These are phyloP conservation scores for Caenorhabditis wallacei DNA, from an alignment of 2,888 invertebrate species.

Conservation along the genomic window DNA sequence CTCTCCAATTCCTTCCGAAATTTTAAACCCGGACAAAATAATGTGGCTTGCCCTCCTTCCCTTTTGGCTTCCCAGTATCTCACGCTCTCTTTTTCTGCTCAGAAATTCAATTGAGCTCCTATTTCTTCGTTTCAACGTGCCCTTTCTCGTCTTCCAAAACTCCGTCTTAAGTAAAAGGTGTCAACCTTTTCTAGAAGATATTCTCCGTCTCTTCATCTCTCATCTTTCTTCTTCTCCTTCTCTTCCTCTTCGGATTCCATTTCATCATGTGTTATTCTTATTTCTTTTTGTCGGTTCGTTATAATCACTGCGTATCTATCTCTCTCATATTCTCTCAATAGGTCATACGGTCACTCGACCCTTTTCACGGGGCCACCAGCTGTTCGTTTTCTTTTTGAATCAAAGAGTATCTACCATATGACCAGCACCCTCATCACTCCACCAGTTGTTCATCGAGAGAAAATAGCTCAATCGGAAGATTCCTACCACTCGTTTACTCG, in stretches of 20 bases:
- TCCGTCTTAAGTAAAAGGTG: slow-evolving; percentile 36
- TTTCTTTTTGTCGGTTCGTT: slow-evolving; percentile 1
- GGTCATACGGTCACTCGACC: slow-evolving; percentile 49
- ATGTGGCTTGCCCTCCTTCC: not conserved
- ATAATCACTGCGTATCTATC: not conserved
- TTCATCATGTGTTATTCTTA: slow-evolving; percentile 12
- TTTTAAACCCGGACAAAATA: slow-evolving; percentile 29
- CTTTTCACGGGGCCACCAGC: slow-evolving; percentile 11
- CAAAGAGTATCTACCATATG: slow-evolving; percentile 7
- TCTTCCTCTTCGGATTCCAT: slow-evolving; percentile 1
- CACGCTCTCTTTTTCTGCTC: not conserved
- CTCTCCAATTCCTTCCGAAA: slow-evolving; percentile 8
- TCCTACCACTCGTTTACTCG: not conserved
- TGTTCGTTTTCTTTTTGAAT: slow-evolving; percentile 9
- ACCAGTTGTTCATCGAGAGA: too few species aligned
- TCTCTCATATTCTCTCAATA: not conserved
- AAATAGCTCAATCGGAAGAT: too few species aligned
- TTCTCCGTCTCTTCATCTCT: slow-evolving; percentile 28
- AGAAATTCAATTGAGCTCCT: slow-evolving; percentile 49
- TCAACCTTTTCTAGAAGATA: too few species aligned
- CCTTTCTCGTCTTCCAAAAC: not conserved
- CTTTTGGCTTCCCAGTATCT: too few species aligned
- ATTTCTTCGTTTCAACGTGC: not conserved
- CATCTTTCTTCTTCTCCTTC: too few species aligned
- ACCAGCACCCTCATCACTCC: slow-evolving; percentile 25